A percentile compares a stretch with the other conserved stretches of the same genome.
Conservation (phyloP, 1,140 invertebrate species). For the Heliconius hewitsoni region DNA sequence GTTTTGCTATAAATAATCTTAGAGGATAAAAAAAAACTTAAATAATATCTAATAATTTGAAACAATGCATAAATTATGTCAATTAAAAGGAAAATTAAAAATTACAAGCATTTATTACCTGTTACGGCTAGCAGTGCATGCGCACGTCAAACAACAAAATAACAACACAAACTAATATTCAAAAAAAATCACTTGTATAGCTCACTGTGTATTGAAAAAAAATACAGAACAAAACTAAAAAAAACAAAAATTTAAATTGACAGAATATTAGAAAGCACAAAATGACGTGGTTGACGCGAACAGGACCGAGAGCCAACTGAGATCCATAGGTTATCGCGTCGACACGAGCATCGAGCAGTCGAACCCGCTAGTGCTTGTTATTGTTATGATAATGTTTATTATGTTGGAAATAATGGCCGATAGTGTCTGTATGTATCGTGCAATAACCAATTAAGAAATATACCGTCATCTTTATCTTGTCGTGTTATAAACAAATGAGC, state of each 20-base stretch:
- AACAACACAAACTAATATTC: not conserved
- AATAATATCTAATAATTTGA: not conserved
- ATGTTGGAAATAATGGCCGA: slow-evolving; percentile 75
- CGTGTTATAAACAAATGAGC: slow-evolving; percentile 59
- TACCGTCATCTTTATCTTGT: slow-evolving; percentile 59
- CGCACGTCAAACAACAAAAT: not conserved
- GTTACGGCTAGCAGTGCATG: not conserved
- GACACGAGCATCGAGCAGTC: slow-evolving; percentile 36
- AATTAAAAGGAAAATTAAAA: not conserved
- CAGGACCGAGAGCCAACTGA: slow-evolving; percentile 41
- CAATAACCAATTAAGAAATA: slow-evolving; percentile 76
- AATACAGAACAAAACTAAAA: not conserved
- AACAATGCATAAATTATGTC: not conserved
- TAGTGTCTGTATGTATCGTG: slow-evolving; percentile 74
- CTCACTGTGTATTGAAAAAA: not conserved
- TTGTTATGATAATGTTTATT: slow-evolving; percentile 80
- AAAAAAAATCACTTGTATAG: not conserved
- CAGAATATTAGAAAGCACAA: slow-evolving; percentile 29
- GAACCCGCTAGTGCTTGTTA: slow-evolving; percentile 67
- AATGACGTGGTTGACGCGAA: slow-evolving; percentile 36
- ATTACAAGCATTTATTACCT: not conserved
- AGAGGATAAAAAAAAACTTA: not conserved
- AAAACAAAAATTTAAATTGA: not conserved
- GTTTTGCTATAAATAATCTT: not conserved
- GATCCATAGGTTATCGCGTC: slow-evolving; percentile 45